Evolutionary conservation across 2,888 invertebrate species (phyloP).

Genomic region (Siphlonurus alternatus): DNA sequence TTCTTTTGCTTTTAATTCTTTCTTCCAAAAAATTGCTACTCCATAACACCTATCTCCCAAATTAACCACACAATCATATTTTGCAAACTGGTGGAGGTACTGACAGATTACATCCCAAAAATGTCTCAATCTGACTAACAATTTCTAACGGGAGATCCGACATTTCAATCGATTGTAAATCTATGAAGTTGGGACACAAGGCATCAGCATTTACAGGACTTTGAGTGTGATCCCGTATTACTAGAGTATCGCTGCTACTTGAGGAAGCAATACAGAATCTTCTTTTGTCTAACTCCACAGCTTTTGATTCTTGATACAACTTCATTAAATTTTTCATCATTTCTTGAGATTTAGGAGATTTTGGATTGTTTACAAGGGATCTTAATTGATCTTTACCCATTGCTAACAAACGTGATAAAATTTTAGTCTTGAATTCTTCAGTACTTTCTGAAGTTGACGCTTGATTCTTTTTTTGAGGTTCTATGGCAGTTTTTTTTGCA

Average conservation of each 20-base stretch:
- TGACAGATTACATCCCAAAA: neutral
- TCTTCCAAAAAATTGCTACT: too few species aligned
- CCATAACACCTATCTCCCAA: too few species aligned
- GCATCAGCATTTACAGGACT: neutral
- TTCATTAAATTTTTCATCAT: neutral
- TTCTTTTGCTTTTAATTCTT: too few species aligned
- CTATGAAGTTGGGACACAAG: neutral
- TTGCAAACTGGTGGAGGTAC: too few species aligned
- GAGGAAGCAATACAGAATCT: neutral
- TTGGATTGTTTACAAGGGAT: neutral
- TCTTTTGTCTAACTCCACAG: neutral
- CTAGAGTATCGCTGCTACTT: neutral
- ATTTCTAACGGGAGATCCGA: neutral
- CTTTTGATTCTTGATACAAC: neutral
- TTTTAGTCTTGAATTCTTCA: neutral
- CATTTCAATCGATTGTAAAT: neutral
- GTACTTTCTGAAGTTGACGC: neutral
- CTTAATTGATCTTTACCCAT: neutral
- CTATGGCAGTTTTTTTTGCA: neutral
- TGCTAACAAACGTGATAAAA: neutral
- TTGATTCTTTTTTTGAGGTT: neutral
- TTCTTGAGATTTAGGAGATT: neutral
- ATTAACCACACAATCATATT: too few species aligned
- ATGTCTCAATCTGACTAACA: neutral
- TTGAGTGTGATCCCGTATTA: neutral